These are phyloP conservation scores for Cryptotis parvus DNA, from an alignment of 2,113 vertebrate species.

Conservation along the genomic window DNA sequence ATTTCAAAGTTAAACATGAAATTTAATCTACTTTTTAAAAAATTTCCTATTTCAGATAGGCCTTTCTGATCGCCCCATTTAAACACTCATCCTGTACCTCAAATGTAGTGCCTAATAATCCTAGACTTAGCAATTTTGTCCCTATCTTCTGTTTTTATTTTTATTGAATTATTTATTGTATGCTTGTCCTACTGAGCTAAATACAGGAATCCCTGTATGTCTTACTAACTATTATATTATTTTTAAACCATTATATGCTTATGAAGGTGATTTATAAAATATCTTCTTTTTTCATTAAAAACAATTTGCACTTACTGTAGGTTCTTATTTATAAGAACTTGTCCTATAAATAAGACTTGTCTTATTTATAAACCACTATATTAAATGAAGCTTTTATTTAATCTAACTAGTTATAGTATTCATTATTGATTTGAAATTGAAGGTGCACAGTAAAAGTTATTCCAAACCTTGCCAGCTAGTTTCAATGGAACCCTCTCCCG, in stretches of 20 bases:
- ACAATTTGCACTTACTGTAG: not conserved
- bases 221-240: not conserved
- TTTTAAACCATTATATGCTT: not conserved
- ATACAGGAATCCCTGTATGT: not conserved
- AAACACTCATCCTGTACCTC: not conserved
- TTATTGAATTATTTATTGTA: not conserved
- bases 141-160: not conserved
- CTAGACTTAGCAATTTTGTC: not conserved
- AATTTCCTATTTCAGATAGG: not conserved
- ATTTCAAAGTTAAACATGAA: not conserved
- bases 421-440: not conserved
- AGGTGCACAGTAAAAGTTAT: not conserved
- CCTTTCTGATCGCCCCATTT: not conserved
- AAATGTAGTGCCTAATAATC: not conserved
- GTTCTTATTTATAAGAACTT: too few relatives aligned
- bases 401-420: conserved; percentile 8
- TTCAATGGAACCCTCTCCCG: not conserved
- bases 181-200: not conserved
- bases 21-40: not conserved
- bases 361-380: not conserved
- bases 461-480: not conserved
- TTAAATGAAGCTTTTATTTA: conserved; percentile 25
- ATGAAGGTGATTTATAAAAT: not conserved
- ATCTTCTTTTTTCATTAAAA: not conserved
- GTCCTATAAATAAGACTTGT: too few relatives aligned